Evolutionary conservation across 2,797 vertebrate species (phyloP), one percentile per base, ranked within the genome.

Genomic region (Pipistrellus pygmaeus): DNA sequence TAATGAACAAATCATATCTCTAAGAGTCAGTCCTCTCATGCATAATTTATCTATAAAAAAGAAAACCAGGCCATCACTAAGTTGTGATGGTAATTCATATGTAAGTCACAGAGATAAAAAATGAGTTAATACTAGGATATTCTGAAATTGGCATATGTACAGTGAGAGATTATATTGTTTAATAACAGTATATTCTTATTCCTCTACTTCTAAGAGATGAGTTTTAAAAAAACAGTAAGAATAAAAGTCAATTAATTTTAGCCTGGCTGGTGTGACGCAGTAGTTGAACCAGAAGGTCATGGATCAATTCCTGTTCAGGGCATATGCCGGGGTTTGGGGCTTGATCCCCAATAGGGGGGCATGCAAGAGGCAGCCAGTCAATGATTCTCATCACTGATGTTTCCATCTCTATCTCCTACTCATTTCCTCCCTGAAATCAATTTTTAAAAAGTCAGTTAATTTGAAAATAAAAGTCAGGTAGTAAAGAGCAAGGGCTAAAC

Each of bases 11-110:
- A 90, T 53, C 12, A 64, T 60, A 84, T 90, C 30, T 87, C 51
- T 68, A 30, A 86, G 46, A 90, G n/a, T 90, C n/a, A 60, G 41
- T 81, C 53, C 64, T 90, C 75, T 85, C 38, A 84, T 44, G 72
- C 55, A 92, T 55, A 90, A 75, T 93, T 96, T 75, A 95, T 10
- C 55, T 27, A 8, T 25, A 93, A 92, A 92, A 90, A 62, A 93
- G 69, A 73, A 91, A 84, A 81, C 4, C 38, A 89, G 20, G 53
- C 41, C 71, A 96, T n/a, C 86, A 68, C 62, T 83, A 53, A 94
- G 12, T 46, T 93, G 21, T 81, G 32, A 82, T 62, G 6, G 73
- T 68, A 89, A 93, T 93, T 84, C 60, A 89, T 66, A 48, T 51
- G 5, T 35, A 73, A 88, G 66, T 69, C 44, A 93, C 48, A 82